Conservation (phyloP, 2,113 vertebrate genomes). For the Rhinoderma darwinii region DNA sequence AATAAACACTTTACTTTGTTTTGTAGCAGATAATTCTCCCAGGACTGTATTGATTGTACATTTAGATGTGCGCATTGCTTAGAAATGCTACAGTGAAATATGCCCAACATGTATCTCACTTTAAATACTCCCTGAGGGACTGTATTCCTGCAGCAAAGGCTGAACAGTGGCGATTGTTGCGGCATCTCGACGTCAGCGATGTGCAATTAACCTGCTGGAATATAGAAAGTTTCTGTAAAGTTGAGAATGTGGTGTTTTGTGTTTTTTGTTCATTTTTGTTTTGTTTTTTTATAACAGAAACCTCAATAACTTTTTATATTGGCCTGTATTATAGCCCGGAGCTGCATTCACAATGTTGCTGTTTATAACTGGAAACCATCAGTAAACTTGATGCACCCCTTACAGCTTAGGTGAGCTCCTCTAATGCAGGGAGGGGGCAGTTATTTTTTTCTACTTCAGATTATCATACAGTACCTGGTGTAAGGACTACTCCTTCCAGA, state of each 20-base stretch:
- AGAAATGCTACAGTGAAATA: constrained; percentile 46
- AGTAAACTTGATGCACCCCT: too few relatives aligned
- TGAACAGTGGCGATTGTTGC: neutral
- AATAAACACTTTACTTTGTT: constrained; percentile 37
- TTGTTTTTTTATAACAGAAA: neutral
- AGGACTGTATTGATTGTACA: constrained; percentile 45
- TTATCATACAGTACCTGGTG: too few relatives aligned
- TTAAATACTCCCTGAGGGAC: constrained; percentile 20
- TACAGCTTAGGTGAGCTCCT: too few relatives aligned
- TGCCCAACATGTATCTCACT: constrained; percentile 30
- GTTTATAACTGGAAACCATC: too few relatives aligned
- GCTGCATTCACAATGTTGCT: too few relatives aligned
- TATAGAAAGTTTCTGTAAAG: neutral
- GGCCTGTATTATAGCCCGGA: too few relatives aligned
- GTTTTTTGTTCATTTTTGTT: neutral
- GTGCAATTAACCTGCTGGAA: neutral
- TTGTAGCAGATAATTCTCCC: constrained; percentile 48
- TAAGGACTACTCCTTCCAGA: too few relatives aligned
- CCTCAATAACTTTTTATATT: too few relatives aligned
- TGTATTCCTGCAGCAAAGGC: constrained; percentile 3
- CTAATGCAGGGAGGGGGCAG: too few relatives aligned
- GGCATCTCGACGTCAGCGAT: neutral
- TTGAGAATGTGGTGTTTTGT: too few relatives aligned
- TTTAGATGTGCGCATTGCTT: constrained; percentile 42
- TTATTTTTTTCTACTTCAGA: too few relatives aligned